Base-by-base conservation (phyloP, 2,113 vertebrate genomes). In the Halcyon malimbica region DNA sequence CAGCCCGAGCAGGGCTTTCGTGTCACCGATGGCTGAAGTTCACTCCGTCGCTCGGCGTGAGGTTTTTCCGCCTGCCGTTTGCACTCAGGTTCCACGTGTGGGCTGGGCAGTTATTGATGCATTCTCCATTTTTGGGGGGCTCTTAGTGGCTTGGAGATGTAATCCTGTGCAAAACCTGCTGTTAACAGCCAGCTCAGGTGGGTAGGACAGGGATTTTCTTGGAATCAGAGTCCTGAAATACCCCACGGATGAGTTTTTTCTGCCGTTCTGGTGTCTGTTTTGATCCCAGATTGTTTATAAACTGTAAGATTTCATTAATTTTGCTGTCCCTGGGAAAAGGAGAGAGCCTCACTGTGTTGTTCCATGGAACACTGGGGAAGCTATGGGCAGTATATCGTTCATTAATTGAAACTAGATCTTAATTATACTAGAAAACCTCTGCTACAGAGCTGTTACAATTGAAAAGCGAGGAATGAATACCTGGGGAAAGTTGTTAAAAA, bases 61-160 rank as follows among this genome's bases (percentile, higher is more conserved):
- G 59, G 29, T 25, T 67, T 41, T n/a, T 39, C 42, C 11, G 4
- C 1, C 0, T 29, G 20, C 2, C 5, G 4, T 76, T 60, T 19
- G 28, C 85, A 0, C 53, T 67, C 16, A 6, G 5, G 2, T 53
- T 2, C n/a, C 25, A 5, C 8, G 11, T 14, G 31, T 44, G 24
- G 44, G 35, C 1, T 23, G 59, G 14, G 42, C 11, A 16, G 33
- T n/a, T 25, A 12, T 2, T 33, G 53, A 11, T 46, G 48, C 19
- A 0, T 51, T 41, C 51, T 24, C 39, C 12, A 5, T 26, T 0
- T 74, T 31, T 65, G 16, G 57, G 16, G 57, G 71, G 3, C 16
- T 67, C 28, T 31, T 1, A 48, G 39, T 15, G 4, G 17, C 35
- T 28, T 29, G 65, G 68, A 68, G 70, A 12, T 48, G 39, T 16